Evolutionary conservation across 2,797 vertebrate genomes (phyloP).

Genomic region (Crocidura indochinensis): DNA sequence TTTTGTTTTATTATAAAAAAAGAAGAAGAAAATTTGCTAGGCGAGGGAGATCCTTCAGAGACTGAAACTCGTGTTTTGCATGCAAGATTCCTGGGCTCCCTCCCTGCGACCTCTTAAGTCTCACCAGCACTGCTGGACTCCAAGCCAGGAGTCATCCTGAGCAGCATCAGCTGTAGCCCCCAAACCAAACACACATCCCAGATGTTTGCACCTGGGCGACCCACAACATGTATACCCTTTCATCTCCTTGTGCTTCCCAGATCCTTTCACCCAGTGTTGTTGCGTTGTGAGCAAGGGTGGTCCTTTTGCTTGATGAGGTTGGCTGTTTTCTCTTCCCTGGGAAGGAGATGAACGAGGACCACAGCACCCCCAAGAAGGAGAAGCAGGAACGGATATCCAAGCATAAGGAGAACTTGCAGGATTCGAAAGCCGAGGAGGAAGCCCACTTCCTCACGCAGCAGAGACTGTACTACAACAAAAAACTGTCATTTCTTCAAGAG

Average conservation of each 20-base stretch:
- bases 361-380: constrained; percentile 99
- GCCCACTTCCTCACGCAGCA: constrained; percentile 97
- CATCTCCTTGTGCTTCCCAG: background rate
- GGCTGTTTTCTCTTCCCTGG: background rate
- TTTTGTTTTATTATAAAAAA: no score
- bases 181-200: no score
- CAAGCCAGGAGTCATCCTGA: no score
- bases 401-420: constrained; percentile 99
- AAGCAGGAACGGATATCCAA: constrained; percentile 99
- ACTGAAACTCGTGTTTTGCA: no score
- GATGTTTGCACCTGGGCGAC: no score
- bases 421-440: constrained; percentile 99
- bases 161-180: no score
- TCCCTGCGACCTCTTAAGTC: no score
- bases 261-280: background rate
- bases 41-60: no score
- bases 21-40: no score
- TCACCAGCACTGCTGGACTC: no score
- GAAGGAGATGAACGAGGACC: constrained; percentile 99
- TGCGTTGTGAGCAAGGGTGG: background rate
- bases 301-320: constrained; percentile 62
- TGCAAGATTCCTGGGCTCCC: no score
- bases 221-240: background rate
- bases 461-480: constrained; percentile 97
- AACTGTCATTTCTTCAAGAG: constrained; percentile 98